phyloP scores from a whole-genome alignment of 2,113 vertebrate species.

The Colossoma macropomum region DNA sequence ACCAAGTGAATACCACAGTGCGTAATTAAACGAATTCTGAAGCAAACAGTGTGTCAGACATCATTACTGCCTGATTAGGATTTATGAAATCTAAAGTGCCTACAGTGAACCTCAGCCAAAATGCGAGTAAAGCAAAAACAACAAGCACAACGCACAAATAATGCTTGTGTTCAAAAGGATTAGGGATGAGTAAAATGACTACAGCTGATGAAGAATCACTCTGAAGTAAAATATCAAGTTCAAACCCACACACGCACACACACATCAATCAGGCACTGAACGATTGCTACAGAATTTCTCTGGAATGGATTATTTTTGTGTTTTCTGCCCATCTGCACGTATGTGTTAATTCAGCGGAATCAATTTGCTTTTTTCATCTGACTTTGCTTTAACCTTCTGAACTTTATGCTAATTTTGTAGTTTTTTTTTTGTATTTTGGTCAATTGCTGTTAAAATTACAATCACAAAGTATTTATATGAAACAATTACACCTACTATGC shows the following conservation, averaged over 20 bases:
- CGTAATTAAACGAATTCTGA: conserved; percentile 17
- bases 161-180: too few species aligned
- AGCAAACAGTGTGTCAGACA: neutral
- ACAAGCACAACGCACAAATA: neutral
- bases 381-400: too few species aligned
- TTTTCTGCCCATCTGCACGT: neutral
- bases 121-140: neutral
- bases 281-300: neutral
- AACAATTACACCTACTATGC: too few species aligned
- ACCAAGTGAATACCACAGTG: neutral
- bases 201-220: neutral
- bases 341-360: too few species aligned
- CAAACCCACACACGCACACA: neutral
- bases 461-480: too few species aligned
- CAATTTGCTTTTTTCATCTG: too few species aligned
- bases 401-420: too few species aligned
- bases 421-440: too few species aligned
- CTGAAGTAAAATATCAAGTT: neutral
- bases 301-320: neutral
- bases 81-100: conserved; percentile 16
- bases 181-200: too few species aligned
- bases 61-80: conserved; percentile 30
- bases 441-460: too few species aligned
- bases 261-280: neutral
- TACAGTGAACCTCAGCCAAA: conserved; percentile 3